A percentile compares a stretch with the other conserved stretches of the same genome.
Evolutionary conservation across 30 jellyfish, hydroid and myxozoan species (phyloP).

Genomic region (Pseudorhiza aurosa): DNA sequence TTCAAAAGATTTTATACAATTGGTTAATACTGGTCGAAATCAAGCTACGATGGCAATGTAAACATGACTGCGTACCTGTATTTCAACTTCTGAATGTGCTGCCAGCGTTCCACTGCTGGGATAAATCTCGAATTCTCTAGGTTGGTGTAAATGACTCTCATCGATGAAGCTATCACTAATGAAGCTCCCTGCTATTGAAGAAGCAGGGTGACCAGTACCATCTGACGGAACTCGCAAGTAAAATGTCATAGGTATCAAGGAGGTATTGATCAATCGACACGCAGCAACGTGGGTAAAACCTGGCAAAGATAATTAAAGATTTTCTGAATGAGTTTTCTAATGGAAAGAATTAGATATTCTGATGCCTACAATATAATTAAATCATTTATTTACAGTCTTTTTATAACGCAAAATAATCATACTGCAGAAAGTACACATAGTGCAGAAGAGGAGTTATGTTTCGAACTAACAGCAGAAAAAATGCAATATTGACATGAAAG

Average conservation of each 20-base stretch:
- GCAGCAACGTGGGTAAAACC: conserved; percentile 87
- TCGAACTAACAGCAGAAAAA: too few relatives aligned
- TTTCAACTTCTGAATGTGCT: conserved; percentile 77
- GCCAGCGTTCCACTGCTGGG: conserved; percentile 81
- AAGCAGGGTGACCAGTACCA: conserved; percentile 86
- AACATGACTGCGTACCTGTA: conserved; percentile 93
- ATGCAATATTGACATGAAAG: too few relatives aligned
- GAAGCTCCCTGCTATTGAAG: conserved; percentile 65
- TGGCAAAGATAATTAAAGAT: neutral
- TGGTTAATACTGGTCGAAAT: too few relatives aligned
- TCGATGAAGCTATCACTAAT: conserved; percentile 47
- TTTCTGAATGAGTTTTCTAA: too few relatives aligned
- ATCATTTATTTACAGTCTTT: too few relatives aligned
- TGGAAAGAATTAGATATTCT: too few relatives aligned
- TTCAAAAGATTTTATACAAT: too few relatives aligned
- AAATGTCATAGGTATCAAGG: conserved; percentile 91
- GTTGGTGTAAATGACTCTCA: conserved; percentile 29
- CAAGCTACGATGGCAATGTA: too few relatives aligned
- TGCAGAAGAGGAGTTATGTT: too few relatives aligned
- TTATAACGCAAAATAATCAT: too few relatives aligned
- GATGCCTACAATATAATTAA: too few relatives aligned
- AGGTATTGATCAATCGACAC: conserved; percentile 83
- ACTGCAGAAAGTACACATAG: too few relatives aligned
- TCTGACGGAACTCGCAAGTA: conserved; percentile 90
- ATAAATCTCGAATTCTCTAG: conserved; percentile 75